Percentiles rank a stretch among this genome's conserved stretches.
These are phyloP conservation scores for Spisula subtruncata DNA, from an alignment of 2,888 invertebrate genomes.

Conservation along the genomic window DNA sequence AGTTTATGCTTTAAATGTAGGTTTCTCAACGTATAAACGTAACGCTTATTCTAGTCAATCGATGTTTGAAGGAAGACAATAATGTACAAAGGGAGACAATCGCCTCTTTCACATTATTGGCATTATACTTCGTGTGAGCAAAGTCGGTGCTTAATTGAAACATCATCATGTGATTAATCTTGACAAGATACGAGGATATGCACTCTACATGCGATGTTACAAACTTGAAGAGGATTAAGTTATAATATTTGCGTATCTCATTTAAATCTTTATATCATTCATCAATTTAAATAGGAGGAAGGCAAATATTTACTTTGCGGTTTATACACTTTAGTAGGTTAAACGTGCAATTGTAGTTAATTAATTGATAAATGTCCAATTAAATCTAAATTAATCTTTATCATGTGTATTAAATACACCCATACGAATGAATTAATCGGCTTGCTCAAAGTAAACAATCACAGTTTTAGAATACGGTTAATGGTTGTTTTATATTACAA, in stretches of 20 bases:
- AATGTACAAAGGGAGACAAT: no score
- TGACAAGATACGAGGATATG: neutral
- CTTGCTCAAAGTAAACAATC: neutral
- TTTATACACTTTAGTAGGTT: neutral
- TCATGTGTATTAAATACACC: neutral
- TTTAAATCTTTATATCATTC: neutral
- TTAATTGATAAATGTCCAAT: neutral
- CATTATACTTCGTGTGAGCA: no score
- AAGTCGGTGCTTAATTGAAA: no score
- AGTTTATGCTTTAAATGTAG: no score
- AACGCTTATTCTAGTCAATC: no score
- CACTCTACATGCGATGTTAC: neutral
- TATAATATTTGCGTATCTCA: neutral
- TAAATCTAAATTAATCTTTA: neutral
- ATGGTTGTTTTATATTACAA: no score
- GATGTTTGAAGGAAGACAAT: no score
- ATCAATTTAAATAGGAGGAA: neutral
- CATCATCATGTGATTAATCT: neutral
- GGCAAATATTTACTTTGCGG: neutral
- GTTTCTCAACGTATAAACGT: no score
- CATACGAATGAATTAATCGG: neutral
- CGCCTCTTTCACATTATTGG: no score
- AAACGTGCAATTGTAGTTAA: neutral
- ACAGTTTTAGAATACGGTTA: neutral
- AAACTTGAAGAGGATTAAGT: neutral